Base-by-base conservation (phyloP, 2,888 invertebrate genomes). In the Frankliniella fusca region DNA sequence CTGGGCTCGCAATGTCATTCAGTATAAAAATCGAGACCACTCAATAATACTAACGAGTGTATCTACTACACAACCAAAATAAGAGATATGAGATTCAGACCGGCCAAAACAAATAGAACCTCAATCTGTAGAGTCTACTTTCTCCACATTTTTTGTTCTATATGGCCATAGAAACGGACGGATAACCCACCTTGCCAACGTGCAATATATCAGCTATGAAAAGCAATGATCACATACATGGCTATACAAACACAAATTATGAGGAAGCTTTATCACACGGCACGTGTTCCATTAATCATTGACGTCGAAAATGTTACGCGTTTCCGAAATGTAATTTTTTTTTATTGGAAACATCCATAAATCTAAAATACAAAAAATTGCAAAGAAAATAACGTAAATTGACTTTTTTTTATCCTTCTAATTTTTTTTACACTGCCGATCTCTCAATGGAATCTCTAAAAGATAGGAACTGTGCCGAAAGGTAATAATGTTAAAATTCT, bases 391-490 rank as follows among this genome's bases (percentile, higher is more conserved):
- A 61, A 61, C 61, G 11, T 61, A 61, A 7, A 61, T 10, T 61
- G 18, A 61, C 20, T 61, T 61, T 61, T 0, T 38, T 38, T 5
- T 38, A 38, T 38, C 38, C 38, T 38, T 38, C 38, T 3, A 3
- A 38, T 3, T 3, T 38, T 38, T 38, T 38, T 38, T 38, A 38
- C 38, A 38, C 38, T 38, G 5, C 5, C 38, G 15, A 61, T 7
- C 20, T 61, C n/a, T 61, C 61, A 61, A 18, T 61, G 61, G 61
- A n/a, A 61, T 23, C 27, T 23, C 23, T 76, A 23, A n/a, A 23
- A 76, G 27, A 76, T 76, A 76, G 70, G 70, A 76, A 76, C 70
- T 76, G 70, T 27, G 70, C 70, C 70, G 70, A 76, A 76, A 76
- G 27, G 27, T 11, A n/a, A 23, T 12, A 76, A 23, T 23, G 23